Evolutionary conservation across 2,113 vertebrate genomes (phyloP).

Genomic region (Callipepla californica): DNA sequence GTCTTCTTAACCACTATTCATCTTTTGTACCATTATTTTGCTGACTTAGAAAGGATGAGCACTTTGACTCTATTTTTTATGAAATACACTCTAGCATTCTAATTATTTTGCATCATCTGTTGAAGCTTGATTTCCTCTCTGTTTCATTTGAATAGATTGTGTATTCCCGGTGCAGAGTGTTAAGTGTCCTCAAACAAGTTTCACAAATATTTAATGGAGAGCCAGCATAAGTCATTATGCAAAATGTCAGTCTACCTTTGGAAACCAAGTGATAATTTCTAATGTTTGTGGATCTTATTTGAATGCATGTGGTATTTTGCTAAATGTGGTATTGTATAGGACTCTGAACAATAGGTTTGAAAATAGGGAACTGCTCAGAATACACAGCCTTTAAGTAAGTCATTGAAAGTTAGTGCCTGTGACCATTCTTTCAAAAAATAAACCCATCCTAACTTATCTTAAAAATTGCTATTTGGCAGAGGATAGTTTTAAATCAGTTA

Average conservation of each 20-base stretch:
- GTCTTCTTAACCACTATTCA: neutral
- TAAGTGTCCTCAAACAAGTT: neutral
- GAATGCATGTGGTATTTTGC: neutral
- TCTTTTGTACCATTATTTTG: slow-evolving; percentile 3
- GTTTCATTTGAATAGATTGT: neutral
- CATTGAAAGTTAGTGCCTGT: neutral
- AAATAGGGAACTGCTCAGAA: neutral
- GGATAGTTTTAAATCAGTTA: neutral
- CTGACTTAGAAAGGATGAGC: neutral
- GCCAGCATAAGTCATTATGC: neutral
- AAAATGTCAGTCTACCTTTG: neutral
- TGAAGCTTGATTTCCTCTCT: neutral
- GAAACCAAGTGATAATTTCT: neutral
- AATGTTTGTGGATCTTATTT: neutral
- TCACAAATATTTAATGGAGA: neutral
- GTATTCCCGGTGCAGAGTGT: neutral
- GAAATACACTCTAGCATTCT: neutral
- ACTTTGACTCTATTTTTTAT: neutral
- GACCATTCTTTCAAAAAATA: slow-evolving; percentile 13
- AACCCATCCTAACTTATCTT: neutral
- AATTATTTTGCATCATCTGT: neutral
- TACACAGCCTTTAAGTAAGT: neutral
- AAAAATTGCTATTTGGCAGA: neutral
- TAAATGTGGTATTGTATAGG: neutral
- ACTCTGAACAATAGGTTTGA: neutral